Evolutionary conservation across 2,797 vertebrate genomes (phyloP), one percentile per base, ranked within the genome.

Genomic region (Poecilia velifera): DNA sequence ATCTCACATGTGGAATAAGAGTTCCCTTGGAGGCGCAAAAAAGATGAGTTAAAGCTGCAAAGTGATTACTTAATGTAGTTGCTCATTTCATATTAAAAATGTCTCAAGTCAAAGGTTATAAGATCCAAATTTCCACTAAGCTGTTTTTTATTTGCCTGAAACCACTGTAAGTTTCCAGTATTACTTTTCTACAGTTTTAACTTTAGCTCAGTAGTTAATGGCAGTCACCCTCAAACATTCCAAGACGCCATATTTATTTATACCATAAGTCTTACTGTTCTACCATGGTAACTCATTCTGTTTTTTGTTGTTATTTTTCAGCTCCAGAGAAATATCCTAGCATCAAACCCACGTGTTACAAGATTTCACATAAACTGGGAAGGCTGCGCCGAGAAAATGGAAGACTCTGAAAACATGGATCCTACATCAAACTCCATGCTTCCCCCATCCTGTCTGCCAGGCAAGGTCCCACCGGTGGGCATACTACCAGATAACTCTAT

Each of bases 341-440:
- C 97, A 13, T 98, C 97, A 12, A 98, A 97, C 80, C 97, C 97
- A 62, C 95, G 97, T 3, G 97, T 98, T 28, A 98, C 97, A 71
- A 95, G 97, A 78, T 98, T 98, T 90, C 97, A 98, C 80, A 98
- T 98, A 94, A 98, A 98, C 90, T 98, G 97, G 97, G 97, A 98
- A 78, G 96, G 95, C 81, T 94, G 93, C 46, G 90, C 93, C 8
- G 97, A 98, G 82, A 96, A 95, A 83, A 95, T 97, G 94, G 97
- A 98, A 89, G 96, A 97, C 87, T 94, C 91, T 18, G 97, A 98
- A 94, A 98, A 97, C 76, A 95, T 98, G 77, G 97, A 97, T 89
- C 96, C 97, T 1, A 74, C 94, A 4, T 93, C 95, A 76, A 96
- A 96, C 85, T 91, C 96, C 18, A 95, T 96, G 94, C 93, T 96